Evolutionary conservation across 2,113 vertebrate species (phyloP).

Genomic region (Ptilonorhynchus violaceus): DNA sequence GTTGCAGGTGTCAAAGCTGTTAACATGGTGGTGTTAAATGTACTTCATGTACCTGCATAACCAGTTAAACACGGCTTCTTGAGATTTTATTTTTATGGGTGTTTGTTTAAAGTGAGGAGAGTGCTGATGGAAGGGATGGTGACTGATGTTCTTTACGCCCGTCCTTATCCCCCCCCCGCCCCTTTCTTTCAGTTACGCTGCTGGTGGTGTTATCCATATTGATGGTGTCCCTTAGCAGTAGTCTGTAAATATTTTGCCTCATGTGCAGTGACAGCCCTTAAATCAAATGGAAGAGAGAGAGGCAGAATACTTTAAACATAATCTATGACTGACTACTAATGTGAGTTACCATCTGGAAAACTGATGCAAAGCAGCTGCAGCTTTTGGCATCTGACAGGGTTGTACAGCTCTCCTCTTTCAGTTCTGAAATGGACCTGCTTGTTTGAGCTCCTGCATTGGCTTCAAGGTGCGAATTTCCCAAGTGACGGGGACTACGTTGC

Average conservation of each 20-base stretch:
- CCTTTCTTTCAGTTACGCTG: not conserved
- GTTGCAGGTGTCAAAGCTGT: not conserved
- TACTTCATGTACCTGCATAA: not conserved
- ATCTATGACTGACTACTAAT: constrained; percentile 27
- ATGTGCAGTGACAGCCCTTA: not conserved
- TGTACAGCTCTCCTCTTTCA: not conserved
- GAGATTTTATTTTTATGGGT: not conserved
- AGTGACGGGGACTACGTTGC: fast-evolving
- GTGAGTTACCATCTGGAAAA: constrained; percentile 40
- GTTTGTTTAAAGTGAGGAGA: not conserved
- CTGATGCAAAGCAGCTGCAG: constrained; percentile 39
- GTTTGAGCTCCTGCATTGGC: not conserved
- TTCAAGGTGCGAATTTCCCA: not conserved
- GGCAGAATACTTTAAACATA: not conserved
- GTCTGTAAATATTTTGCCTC: constrained; percentile 50
- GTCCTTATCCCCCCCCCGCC: not conserved
- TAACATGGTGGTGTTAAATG: not conserved
- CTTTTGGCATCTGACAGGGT: not conserved
- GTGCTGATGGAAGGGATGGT: not conserved
- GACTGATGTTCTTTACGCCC: not conserved
- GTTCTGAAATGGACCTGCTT: not conserved
- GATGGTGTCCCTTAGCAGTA: not conserved
- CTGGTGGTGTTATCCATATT: not conserved
- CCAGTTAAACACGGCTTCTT: not conserved
- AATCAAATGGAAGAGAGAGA: constrained; percentile 5